Conservation (phyloP, 2,113 vertebrate species). For the Equus przewalskii region DNA sequence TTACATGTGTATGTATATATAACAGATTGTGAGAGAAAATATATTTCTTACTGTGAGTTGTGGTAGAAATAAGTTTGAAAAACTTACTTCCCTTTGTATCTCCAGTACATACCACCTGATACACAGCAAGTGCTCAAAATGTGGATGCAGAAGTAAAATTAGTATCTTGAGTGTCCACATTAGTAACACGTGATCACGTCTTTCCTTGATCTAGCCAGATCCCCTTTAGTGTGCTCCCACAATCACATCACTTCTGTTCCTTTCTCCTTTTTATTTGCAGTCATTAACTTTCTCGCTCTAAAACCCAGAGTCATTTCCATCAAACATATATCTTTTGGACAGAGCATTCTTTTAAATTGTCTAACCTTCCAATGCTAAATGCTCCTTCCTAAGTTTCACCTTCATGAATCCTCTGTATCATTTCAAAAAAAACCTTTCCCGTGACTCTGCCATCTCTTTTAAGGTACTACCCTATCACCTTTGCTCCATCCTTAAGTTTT, state of each 20-base stretch:
- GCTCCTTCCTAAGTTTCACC: neutral
- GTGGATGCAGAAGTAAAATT: neutral
- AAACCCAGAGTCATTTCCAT: conserved; percentile 15
- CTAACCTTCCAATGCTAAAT: neutral
- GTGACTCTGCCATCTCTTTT: neutral
- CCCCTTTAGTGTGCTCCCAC: neutral
- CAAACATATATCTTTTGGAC: neutral
- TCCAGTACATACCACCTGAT: neutral
- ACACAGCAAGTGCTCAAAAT: neutral
- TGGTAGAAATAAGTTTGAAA: conserved; percentile 11
- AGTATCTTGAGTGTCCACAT: neutral
- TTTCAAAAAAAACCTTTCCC: neutral
- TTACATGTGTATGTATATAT: neutral
- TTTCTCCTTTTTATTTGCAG: neutral
- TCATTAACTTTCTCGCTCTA: neutral
- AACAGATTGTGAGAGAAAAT: neutral
- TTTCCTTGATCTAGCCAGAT: neutral
- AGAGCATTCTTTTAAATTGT: neutral
- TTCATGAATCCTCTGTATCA: neutral
- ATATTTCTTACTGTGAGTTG: neutral
- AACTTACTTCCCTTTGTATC: neutral
- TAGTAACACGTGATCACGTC: neutral
- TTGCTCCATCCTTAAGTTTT: neutral
- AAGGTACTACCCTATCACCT: neutral
- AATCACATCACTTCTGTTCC: neutral